phyloP scores from a whole-genome alignment of 2,888 invertebrate species.

The Belgica antarctica region DNA sequence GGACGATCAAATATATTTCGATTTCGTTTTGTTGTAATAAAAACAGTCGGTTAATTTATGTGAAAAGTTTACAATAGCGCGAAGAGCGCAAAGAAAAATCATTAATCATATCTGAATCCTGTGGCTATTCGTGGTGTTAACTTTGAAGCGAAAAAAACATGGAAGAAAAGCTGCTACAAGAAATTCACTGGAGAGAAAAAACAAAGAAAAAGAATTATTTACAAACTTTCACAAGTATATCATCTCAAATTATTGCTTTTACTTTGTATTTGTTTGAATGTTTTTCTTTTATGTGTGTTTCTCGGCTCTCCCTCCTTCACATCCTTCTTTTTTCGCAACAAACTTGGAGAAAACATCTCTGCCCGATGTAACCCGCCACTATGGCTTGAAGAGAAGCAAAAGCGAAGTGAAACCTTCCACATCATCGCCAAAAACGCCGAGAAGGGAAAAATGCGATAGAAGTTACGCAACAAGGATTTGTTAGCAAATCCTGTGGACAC shows the following conservation, averaged over 20 bases:
- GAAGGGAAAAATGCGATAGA: no score
- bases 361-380: no score
- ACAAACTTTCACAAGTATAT: constrained; percentile 35
- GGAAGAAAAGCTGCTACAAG: constrained; percentile 12
- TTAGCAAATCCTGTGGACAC: no score
- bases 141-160: constrained; percentile 21
- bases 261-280: constrained; percentile 4
- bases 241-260: constrained; percentile 39
- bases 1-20: constrained; percentile 25
- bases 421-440: neutral
- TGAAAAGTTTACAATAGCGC: constrained; percentile 41
- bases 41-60: constrained; percentile 31
- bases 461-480: neutral
- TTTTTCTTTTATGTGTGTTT: constrained; percentile 1
- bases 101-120: constrained; percentile 40
- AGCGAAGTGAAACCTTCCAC: neutral
- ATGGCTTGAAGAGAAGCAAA: no score
- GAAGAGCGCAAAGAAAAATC: constrained; percentile 36
- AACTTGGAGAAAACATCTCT: no score
- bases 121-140: constrained; percentile 42
- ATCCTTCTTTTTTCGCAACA: neutral
- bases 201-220: constrained; percentile 24
- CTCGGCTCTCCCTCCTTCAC: neutral
- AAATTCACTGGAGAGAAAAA: constrained; percentile 14
- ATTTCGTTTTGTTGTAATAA: constrained; percentile 29